Base-by-base conservation (phyloP, 2,888 invertebrate genomes). In the Coleophora deauratella region DNA sequence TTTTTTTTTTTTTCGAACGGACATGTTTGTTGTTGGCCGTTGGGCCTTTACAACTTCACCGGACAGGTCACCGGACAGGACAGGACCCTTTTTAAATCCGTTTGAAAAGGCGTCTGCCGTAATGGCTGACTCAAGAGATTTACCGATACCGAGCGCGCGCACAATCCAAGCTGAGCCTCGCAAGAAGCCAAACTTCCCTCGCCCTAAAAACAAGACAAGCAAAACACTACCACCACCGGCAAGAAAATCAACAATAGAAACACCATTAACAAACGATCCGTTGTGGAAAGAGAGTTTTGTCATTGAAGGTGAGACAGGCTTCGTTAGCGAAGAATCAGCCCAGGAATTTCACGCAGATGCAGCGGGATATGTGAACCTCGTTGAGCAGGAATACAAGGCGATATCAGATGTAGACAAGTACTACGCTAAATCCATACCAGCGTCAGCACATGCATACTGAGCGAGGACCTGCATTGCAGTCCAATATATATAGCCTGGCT, bases 311-410 rank as follows among this genome's bases (percentile, higher is more conserved):
- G 50, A 52, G 10, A 37, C 35, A 6, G 47, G 51, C 0, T 36
- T 51, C 1, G 34, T 35, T 0, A 43, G 9, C 12, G 35, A 42
- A 9, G 37, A 43, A 13, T n/a, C 42, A 3, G 27, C 40, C 0
- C 27, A 42, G 11, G 38, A 39, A 0, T 51, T 49, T 21, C 11
- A 42, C 0, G 41, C 48, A 2, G 51, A 51, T 21, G 53, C 49
- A 1, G 31, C 48, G 0, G 53, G 51, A 0, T 53, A 42, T 15
- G 42, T 44, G 2, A 11, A 41, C 0, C 12, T 49, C 1, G 21
- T 50, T 0, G 51, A 54, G 7, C n/a, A 30, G 0, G 51, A 54
- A 12, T 54, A 51, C 11, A 15, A 45, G 3, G 49, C 50, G 1
- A 45, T 54, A 1, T 12, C 43, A 0, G 49, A 49, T 14, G 42